phyloP scores from a whole-genome alignment of 2,797 vertebrate genomes.

The Protonibea diacanthus region DNA sequence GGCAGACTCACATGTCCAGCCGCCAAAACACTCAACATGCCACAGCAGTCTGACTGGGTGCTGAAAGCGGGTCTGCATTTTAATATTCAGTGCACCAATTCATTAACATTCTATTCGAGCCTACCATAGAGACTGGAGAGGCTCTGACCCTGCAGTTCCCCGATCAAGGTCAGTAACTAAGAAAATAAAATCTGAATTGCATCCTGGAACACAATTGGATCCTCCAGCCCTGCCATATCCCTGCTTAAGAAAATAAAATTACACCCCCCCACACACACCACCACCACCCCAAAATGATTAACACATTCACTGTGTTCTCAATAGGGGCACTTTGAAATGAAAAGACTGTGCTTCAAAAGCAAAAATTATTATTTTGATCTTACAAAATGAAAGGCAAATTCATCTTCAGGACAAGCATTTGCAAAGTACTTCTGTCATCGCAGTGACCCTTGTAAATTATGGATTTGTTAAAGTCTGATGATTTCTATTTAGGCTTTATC shows the following conservation, averaged over 20 bases:
- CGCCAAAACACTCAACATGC: constrained; percentile 86
- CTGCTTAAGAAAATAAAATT: constrained; percentile 74
- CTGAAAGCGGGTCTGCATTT: constrained; percentile 82
- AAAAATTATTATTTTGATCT: constrained; percentile 78
- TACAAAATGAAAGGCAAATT: constrained; percentile 75
- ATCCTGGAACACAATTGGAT: constrained; percentile 73
- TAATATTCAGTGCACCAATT: constrained; percentile 84
- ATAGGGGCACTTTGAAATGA: constrained; percentile 77
- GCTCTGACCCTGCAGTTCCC: constrained; percentile 83
- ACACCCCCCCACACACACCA: constrained; percentile 13
- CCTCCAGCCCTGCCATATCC: constrained; percentile 69
- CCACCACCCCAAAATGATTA: constrained; percentile 51
- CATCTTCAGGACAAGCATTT: constrained; percentile 71
- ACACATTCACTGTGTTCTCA: constrained; percentile 78
- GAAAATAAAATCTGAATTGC: constrained; percentile 86
- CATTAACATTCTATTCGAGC: constrained; percentile 87
- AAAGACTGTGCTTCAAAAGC: constrained; percentile 77
- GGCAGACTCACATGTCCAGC: constrained; percentile 76
- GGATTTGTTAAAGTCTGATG: constrained; percentile 68
- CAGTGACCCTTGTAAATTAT: constrained; percentile 65
- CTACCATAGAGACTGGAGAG: constrained; percentile 84
- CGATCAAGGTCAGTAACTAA: constrained; percentile 88
- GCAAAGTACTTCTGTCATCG: constrained; percentile 56
- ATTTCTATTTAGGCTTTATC: constrained; percentile 36
- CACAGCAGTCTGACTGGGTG: constrained; percentile 78